Percentiles rank a stretch among this genome's conserved stretches.
Conservation (phyloP, 2,797 vertebrate genomes). For the Synaphobranchus kaupii region DNA sequence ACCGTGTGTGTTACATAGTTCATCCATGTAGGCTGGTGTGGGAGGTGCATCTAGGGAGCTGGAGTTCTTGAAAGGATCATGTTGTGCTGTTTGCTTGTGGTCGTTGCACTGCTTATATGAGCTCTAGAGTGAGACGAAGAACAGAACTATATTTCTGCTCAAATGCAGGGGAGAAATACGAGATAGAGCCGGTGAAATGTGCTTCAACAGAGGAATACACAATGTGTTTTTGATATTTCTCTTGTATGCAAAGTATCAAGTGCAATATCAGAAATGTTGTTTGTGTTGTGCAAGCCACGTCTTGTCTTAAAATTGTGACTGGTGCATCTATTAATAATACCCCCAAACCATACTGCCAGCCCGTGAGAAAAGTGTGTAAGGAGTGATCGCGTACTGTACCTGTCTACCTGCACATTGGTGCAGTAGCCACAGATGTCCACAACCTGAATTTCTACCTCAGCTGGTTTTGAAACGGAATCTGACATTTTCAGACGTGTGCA, state of each 20-base stretch:
- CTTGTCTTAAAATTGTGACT: neutral
- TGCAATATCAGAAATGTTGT: neutral
- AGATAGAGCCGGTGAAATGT: too few species aligned
- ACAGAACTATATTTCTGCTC: neutral
- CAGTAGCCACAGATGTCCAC: neutral
- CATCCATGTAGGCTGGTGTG: neutral
- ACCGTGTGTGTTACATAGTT: neutral
- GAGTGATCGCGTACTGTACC: too few species aligned
- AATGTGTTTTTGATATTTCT: neutral
- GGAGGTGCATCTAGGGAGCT: neutral
- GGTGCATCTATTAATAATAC: neutral
- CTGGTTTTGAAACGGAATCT: neutral
- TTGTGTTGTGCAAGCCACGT: neutral
- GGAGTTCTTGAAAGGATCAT: neutral
- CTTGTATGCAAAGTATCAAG: neutral
- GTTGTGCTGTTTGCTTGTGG: neutral
- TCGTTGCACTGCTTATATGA: neutral
- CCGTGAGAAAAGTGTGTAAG: too few species aligned
- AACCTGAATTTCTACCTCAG: neutral
- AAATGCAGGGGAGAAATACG: neutral
- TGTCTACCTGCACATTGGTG: too few species aligned
- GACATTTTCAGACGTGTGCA: neutral
- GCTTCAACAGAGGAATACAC: neutral
- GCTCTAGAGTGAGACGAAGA: neutral
- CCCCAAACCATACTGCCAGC: neutral